A percentile compares a stretch with the other conserved stretches of the same genome.
Evolutionary conservation across 1,140 invertebrate genomes (phyloP).

Genomic region (Aphis gossypii): DNA sequence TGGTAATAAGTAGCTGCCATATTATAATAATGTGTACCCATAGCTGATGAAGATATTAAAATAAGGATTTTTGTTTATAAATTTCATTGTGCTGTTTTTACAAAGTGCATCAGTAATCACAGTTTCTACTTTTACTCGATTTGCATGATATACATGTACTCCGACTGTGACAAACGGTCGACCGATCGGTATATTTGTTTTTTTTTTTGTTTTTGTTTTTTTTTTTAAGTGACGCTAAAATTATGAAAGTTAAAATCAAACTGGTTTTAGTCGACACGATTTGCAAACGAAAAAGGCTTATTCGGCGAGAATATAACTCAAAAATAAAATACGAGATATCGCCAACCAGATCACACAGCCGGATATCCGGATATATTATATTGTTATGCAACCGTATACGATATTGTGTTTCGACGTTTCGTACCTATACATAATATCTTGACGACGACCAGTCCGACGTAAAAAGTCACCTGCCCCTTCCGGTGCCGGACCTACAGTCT

Average conservation of each 20-base stretch:
- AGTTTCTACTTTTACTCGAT: background rate
- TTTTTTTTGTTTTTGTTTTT: background rate
- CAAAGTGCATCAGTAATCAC: background rate
- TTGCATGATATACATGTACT: background rate
- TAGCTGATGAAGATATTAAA: background rate
- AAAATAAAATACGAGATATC: background rate
- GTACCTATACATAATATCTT: background rate
- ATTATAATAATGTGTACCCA: background rate
- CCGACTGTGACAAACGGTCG: background rate
- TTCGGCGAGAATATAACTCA: background rate
- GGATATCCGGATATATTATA: background rate
- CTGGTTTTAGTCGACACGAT: background rate
- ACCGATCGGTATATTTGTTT: background rate
- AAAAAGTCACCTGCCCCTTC: background rate
- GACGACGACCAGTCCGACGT: background rate
- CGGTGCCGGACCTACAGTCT: background rate
- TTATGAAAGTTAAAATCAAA: background rate
- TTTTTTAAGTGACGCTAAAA: background rate
- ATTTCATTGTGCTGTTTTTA: background rate
- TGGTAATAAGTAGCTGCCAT: background rate
- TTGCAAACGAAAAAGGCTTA: background rate
- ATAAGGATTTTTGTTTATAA: background rate
- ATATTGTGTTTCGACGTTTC: too few species aligned
- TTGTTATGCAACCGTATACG: background rate
- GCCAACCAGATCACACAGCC: background rate